Evolutionary conservation across 2,888 invertebrate genomes (phyloP).

Genomic region (Heliconius cydno): DNA sequence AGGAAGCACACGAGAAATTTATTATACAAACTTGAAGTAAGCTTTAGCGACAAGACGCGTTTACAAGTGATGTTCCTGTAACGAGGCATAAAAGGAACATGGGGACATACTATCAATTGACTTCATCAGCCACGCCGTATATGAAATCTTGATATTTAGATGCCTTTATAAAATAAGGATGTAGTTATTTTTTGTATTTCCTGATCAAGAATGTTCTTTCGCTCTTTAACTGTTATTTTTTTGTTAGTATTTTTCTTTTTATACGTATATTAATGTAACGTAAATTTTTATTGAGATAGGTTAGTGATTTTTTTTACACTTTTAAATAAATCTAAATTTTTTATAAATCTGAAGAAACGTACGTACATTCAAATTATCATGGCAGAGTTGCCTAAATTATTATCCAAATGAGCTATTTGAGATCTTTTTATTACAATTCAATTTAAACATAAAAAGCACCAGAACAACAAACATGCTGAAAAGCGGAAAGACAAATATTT

Average conservation of each 20-base stretch:
- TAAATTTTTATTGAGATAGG: background rate
- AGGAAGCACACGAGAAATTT: slow-evolving; percentile 9
- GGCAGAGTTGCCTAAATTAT: too few species aligned
- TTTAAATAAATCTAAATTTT: background rate
- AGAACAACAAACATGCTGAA: too few species aligned
- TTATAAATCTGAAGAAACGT: background rate
- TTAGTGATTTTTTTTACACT: background rate
- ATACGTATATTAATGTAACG: background rate
- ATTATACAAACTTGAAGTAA: slow-evolving; percentile 9
- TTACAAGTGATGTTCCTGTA: slow-evolving; percentile 15
- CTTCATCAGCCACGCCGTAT: background rate
- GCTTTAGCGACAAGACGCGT: slow-evolving; percentile 12
- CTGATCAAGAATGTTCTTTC: background rate
- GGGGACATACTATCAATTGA: slow-evolving; percentile 1
- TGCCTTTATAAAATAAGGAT: background rate
- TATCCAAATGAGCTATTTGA: too few species aligned
- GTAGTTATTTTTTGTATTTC: background rate
- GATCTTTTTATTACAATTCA: too few species aligned
- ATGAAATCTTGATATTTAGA: slow-evolving; percentile 1
- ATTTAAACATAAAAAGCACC: too few species aligned
- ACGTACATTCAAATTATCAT: background rate
- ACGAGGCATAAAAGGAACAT: slow-evolving; percentile 22
- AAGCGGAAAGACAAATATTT: too few species aligned
- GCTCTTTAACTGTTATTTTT: background rate
- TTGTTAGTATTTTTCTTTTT: too few species aligned